phyloP scores from a whole-genome alignment of 2,113 vertebrate species.

The Nibea albiflora region DNA sequence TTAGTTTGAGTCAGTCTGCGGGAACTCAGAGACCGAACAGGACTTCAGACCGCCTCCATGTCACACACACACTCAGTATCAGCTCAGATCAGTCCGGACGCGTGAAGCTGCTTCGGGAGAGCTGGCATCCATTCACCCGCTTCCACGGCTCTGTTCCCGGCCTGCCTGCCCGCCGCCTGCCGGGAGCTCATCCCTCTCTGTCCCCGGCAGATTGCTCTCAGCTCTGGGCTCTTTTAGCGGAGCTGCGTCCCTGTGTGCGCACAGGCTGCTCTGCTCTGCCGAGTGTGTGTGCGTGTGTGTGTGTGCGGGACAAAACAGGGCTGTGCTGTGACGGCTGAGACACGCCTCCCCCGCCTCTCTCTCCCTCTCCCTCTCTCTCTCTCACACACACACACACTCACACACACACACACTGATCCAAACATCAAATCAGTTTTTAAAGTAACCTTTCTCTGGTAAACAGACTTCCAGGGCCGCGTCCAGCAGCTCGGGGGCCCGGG shows the following conservation, averaged over 20 bases:
- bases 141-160: neutral
- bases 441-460: too few relatives aligned
- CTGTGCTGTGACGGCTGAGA: conserved; percentile 40
- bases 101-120: neutral
- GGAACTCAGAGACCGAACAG: neutral
- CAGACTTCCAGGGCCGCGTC: too few relatives aligned
- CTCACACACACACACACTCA: conserved; percentile 3
- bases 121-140: neutral
- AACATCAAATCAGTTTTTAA: too few relatives aligned
- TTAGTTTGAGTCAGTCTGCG: neutral
- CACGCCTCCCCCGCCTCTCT: conserved; percentile 55
- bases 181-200: conserved; percentile 43
- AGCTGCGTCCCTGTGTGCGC: conserved; percentile 41
- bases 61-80: too few relatives aligned
- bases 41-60: neutral
- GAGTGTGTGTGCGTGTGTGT: neutral
- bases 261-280: conserved; percentile 29
- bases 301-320: conserved; percentile 40
- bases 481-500: too few relatives aligned
- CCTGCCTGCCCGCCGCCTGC: conserved; percentile 26
- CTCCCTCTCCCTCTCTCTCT: neutral
- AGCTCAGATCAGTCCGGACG: neutral
- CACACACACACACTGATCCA: neutral
- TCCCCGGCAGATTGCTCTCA: conserved; percentile 9
- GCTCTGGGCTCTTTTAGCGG: conserved; percentile 25